Base-by-base conservation (phyloP, 2,113 vertebrate species). In the Microcebus murinus region DNA sequence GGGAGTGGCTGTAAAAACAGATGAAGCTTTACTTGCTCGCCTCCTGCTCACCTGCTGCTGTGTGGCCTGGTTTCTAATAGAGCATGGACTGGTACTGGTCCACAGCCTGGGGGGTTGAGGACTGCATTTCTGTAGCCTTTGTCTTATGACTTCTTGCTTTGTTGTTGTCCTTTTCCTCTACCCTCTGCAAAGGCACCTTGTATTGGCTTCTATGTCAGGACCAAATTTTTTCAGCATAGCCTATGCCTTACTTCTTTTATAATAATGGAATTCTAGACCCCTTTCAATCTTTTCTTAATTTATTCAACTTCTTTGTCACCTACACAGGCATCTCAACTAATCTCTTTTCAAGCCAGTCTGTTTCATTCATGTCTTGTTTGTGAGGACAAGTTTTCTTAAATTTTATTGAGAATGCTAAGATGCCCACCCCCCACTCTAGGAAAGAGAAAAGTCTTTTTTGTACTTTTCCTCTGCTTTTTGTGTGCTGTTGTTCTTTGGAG, bases 221-320 rank as follows among this genome's bases (percentile, higher is more conserved):
- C 27, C n/a, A 23, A 9, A 31, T 39, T 74, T 73, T 90, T 61
- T n/a, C 29, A 52, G 36, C 15, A 74, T 13, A 76, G 6, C 71
- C 50, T 80, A 4, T 12, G 27, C 17, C 52, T 81, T 92, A 25
- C 36, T 91, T 87, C 83, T 59, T 83, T 80, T 73, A 20, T 79
- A 61, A 25, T 81, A 67, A 70, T 50, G 77, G 27, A 87, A 77
- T 89, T 96, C 52, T 79, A n/a, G 63, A 48, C 84, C 29, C 4
- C 31, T 94, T 87, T 90, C 17, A 34, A 52, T 67, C 7, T 96
- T 93, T 95, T 34, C 14, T 94, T 71, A 91, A 63, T 63, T 52
- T 4, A 12, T 90, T 84, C 21, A 68, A 21, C 6, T 92, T 95
- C 18, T 95, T 90, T 85, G 65, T 90, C 21, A 81, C 27, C n/a